A percentile compares a stretch with the other conserved stretches of the same genome.
Conservation (phyloP, 2,113 vertebrate genomes). For the Abramis brama region DNA sequence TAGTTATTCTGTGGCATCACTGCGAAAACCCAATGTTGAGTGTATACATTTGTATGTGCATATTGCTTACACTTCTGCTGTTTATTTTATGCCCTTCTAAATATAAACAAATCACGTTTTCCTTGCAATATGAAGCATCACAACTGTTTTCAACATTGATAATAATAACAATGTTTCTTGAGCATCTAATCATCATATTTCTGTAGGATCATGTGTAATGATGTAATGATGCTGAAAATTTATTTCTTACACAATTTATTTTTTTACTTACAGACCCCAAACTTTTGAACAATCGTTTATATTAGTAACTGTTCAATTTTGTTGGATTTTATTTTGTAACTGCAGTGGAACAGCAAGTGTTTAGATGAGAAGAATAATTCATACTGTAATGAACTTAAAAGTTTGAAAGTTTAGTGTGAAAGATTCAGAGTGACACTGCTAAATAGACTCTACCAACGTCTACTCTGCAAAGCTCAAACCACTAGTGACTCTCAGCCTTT, state of each 20-base stretch:
- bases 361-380: background rate
- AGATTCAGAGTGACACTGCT: background rate
- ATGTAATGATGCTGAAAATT: background rate
- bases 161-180: background rate
- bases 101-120: background rate
- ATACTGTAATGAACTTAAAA: background rate
- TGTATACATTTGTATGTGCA: too few relatives aligned
- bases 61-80: background rate
- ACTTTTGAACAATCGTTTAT: background rate
- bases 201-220: background rate
- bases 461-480: slow-evolving; percentile 9
- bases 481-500: background rate
- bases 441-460: background rate
- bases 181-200: background rate
- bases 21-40: too few relatives aligned
- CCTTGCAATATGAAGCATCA: background rate
- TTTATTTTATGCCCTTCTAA: background rate
- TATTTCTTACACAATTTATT: background rate
- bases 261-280: background rate
- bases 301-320: background rate
- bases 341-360: too few relatives aligned
- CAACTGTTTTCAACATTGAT: background rate
- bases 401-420: too few relatives aligned
- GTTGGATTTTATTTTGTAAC: background rate
- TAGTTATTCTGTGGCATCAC: background rate